Evolutionary conservation across 2,113 vertebrate genomes (phyloP).

Genomic region (Myocastor coypus): DNA sequence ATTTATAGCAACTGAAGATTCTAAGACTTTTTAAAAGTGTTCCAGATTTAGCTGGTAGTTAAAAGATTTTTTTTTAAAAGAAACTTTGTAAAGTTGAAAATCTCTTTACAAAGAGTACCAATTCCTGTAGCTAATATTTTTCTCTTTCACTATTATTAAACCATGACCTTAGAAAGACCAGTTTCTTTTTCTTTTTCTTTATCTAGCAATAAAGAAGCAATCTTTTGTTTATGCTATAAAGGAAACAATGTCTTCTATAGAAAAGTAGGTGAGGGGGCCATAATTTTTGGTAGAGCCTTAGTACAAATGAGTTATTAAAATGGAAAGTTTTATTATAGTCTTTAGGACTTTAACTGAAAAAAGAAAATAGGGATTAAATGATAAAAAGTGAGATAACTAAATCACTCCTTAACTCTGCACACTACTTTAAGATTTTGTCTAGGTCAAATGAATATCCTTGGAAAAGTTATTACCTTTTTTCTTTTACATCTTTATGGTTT

Average conservation of each 20-base stretch:
- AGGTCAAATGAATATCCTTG: neutral
- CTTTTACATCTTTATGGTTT: neutral
- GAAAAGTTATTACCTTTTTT: conserved; percentile 2
- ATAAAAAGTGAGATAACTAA: conserved; percentile 39
- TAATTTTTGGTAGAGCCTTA: conserved; percentile 38
- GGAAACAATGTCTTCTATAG: conserved; percentile 59
- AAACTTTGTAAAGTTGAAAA: conserved; percentile 61
- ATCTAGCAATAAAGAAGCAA: conserved; percentile 26
- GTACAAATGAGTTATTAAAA: conserved; percentile 61
- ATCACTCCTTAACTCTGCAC: neutral
- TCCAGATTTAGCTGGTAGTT: conserved; percentile 58
- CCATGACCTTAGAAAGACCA: conserved; percentile 57
- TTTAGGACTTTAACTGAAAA: conserved; percentile 1
- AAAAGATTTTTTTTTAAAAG: conserved; percentile 45
- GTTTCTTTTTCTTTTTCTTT: conserved; percentile 58
- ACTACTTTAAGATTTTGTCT: conserved; percentile 31
- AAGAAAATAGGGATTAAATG: conserved; percentile 23
- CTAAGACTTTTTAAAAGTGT: conserved; percentile 51
- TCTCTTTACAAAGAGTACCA: conserved; percentile 64
- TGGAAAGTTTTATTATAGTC: conserved; percentile 28
- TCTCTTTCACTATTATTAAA: conserved; percentile 70
- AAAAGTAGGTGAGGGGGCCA: conserved; percentile 38
- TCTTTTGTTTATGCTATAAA: conserved; percentile 68
- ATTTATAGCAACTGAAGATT: conserved; percentile 51
- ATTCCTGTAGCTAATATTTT: conserved; percentile 63